Base-by-base conservation (phyloP, 2,888 invertebrate species). In the Ophion costatus region DNA sequence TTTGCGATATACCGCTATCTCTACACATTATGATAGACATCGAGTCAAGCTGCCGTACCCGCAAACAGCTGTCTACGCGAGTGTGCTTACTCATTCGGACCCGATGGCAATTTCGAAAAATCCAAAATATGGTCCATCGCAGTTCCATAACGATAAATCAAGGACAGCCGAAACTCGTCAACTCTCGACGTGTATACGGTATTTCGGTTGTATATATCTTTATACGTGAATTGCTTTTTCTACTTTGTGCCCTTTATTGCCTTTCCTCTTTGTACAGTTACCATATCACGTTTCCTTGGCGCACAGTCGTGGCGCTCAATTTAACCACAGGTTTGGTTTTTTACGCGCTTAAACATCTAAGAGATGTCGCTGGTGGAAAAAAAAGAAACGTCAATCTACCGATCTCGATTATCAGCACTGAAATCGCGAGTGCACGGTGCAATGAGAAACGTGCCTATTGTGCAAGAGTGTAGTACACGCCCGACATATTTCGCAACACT, bases 311-410 rank as follows among this genome's bases (percentile, higher is more conserved):
- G 33, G 17, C 10, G 56, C 51, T 75, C 80, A 77, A 84, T 80
- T 84, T 77, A 77, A 33, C 61, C 63, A 63, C 67, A 56, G 38
- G 38, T 78, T 78, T 70, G 20, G 61, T 45, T 82, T 45, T 14
- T 10, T 45, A 78, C 61, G n/a, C 74, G 51, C 17, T n/a, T n/a
- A 63, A 33, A 56, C 9, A 74, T 17, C 63, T 56, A 24, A 24
- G 9, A 70, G 66, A 80, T 71, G 59, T 69, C 51, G 75, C 51
- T 57, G 75, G 38, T 66, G 2, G 29, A 42, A 24, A 63, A 51
- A 66, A 76, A 78, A 81, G 79, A 85, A 79, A 76, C 76, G 56
- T 84, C 45, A 80, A 83, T 76, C 70, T 66, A 66, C 64, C 56
- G 79, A 57, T 63, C 73, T 78, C 67, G 29, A 64, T 75, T 75